These are phyloP conservation scores for Acromyrmex heyeri DNA, from an alignment of 1,140 invertebrate genomes.

Conservation along the genomic window DNA sequence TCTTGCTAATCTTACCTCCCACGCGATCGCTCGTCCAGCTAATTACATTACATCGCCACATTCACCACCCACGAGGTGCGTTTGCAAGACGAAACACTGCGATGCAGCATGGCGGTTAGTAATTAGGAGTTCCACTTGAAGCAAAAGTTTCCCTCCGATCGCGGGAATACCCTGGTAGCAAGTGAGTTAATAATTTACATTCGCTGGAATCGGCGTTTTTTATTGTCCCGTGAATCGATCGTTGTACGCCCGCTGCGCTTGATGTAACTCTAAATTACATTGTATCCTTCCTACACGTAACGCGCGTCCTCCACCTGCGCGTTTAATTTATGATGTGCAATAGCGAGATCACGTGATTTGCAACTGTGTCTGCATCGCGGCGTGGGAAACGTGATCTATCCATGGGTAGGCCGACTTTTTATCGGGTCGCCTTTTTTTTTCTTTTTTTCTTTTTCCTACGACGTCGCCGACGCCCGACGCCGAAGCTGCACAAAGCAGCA, in stretches of 20 bases:
- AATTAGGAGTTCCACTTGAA: constrained; percentile 38
- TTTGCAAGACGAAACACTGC: constrained; percentile 13
- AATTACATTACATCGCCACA: constrained; percentile 42
- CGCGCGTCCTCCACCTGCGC: neutral
- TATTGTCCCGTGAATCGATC: constrained; percentile 32
- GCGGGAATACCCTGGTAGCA: neutral
- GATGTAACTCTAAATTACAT: constrained; percentile 24
- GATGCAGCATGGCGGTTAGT: neutral
- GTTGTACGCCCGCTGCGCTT: neutral
- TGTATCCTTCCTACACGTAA: neutral
- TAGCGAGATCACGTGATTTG: constrained; percentile 33
- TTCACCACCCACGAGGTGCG: constrained; percentile 12
- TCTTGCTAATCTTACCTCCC: neutral
- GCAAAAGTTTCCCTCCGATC: neutral
- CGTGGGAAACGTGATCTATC: constrained; percentile 3
- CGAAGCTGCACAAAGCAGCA: neutral
- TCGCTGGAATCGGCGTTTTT: constrained; percentile 20
- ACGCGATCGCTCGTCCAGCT: constrained; percentile 29
- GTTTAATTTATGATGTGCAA: constrained; percentile 57
- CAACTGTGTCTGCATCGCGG: constrained; percentile 1
- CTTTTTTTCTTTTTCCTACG: constrained; percentile 28
- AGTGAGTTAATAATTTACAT: constrained; percentile 33
- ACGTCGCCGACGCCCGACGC: neutral
- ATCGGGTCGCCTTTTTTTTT: constrained; percentile 19
- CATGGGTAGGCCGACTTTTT: constrained; percentile 28